Percentiles rank a stretch among this genome's conserved stretches.
Conservation (phyloP, 2,113 vertebrate species). For the Semnornis frantzii region DNA sequence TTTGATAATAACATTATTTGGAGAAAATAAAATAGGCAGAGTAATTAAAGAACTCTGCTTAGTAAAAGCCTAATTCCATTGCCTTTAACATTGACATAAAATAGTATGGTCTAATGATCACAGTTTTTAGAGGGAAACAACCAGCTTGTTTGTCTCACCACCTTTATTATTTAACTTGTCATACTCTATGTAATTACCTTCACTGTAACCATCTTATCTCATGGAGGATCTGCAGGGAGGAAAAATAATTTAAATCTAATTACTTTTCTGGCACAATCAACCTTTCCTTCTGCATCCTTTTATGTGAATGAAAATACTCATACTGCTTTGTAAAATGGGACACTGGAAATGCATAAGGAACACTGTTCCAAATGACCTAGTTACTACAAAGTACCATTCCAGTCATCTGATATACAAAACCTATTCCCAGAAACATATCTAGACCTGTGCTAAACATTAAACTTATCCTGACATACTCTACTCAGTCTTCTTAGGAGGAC, state of each 20-base stretch:
- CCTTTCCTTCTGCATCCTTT: constrained; percentile 10
- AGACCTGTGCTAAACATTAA: not conserved
- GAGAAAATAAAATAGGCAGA: constrained; percentile 25
- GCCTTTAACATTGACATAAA: constrained; percentile 48
- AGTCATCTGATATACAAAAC: not conserved
- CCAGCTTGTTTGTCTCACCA: constrained; percentile 17
- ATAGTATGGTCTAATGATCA: not conserved
- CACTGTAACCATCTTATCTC: constrained; percentile 23
- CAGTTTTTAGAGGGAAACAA: constrained; percentile 37
- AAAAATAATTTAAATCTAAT: constrained; percentile 48
- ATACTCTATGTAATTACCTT: constrained; percentile 41
- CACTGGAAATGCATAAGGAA: not conserved
- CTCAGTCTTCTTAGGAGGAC: not conserved
- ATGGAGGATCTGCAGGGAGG: constrained; percentile 8
- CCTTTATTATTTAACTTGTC: constrained; percentile 54
- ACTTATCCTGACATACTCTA: not conserved
- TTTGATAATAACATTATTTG: constrained; percentile 33
- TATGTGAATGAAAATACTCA: constrained; percentile 15
- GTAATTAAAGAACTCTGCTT: constrained; percentile 45
- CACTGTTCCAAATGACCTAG: not conserved
- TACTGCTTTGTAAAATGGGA: not conserved
- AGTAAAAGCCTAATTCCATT: constrained; percentile 10
- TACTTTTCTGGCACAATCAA: constrained; percentile 26
- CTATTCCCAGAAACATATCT: not conserved
- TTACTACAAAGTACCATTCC: not conserved